Evolutionary conservation across 2,888 invertebrate genomes (phyloP).

Genomic region (Pammene fasciana): DNA sequence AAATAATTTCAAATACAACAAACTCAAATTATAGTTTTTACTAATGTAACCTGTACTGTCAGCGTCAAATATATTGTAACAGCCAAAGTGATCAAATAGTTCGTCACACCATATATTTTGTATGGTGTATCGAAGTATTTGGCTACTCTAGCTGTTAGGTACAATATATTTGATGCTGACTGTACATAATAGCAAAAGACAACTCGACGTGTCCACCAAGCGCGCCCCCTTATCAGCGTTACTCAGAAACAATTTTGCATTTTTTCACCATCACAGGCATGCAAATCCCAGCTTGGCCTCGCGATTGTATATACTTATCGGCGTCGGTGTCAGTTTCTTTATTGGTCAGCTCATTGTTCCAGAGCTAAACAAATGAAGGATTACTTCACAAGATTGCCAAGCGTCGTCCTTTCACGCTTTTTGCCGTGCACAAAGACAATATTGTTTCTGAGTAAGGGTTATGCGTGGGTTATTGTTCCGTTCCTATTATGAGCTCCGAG

Average conservation of each 20-base stretch:
- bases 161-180: no score
- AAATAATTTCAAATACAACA: no score
- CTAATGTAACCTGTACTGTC: no score
- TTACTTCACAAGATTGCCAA: constrained; percentile 59
- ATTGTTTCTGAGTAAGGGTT: constrained; percentile 60
- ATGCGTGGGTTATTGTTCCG: constrained; percentile 44
- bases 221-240: neutral
- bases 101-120: no score
- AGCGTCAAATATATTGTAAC: no score
- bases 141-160: no score
- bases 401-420: constrained; percentile 64
- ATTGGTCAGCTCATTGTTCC: constrained; percentile 57
- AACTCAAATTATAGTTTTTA: no score
- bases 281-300: constrained; percentile 27
- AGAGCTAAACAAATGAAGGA: constrained; percentile 49
- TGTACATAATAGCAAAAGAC: neutral
- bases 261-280: constrained; percentile 22
- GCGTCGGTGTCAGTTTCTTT: constrained; percentile 51
- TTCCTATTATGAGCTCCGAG: constrained; percentile 16
- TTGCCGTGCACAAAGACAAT: constrained; percentile 64
- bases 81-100: no score
- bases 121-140: no score
- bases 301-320: constrained; percentile 22
- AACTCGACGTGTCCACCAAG: neutral
- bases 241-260: constrained; percentile 5